Percentiles rank a stretch among this genome's conserved stretches.
Evolutionary conservation across 2,113 vertebrate species (phyloP).

Genomic region (Mustela nigripes): DNA sequence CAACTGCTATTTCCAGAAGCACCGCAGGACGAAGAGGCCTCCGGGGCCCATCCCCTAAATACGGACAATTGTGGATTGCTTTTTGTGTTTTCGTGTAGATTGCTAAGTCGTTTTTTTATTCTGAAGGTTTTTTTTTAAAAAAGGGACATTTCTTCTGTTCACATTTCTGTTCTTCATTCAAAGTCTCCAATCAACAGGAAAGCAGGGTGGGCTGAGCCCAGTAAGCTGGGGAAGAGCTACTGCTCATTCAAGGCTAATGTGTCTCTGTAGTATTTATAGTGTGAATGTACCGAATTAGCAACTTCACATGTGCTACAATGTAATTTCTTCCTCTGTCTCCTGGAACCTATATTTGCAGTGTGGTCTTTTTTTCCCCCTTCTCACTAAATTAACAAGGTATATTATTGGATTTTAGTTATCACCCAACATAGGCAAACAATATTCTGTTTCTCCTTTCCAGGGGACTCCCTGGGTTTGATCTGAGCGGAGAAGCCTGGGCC

Average conservation of each 20-base stretch:
- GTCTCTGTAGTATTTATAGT: constrained; percentile 27
- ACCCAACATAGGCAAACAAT: background rate
- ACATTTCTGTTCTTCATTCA: constrained; percentile 39
- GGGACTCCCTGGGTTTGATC: background rate
- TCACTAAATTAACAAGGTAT: constrained; percentile 40
- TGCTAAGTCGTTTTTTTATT: constrained; percentile 67
- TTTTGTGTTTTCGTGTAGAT: background rate
- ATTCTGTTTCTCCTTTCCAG: background rate
- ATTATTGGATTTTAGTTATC: constrained; percentile 46
- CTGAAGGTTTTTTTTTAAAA: constrained; percentile 3
- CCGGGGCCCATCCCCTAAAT: background rate
- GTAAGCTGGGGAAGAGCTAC: background rate
- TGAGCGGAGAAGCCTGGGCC: background rate
- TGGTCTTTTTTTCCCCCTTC: background rate
- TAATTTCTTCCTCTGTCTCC: constrained; percentile 61
- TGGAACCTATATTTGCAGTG: constrained; percentile 28
- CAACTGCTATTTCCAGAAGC: constrained; percentile 58
- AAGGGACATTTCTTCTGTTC: background rate
- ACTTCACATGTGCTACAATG: background rate
- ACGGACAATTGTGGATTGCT: background rate
- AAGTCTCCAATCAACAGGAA: constrained; percentile 50
- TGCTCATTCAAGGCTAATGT: background rate
- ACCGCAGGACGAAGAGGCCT: constrained; percentile 1
- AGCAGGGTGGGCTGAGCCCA: constrained; percentile 1
- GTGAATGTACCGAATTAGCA: background rate